phyloP scores from a whole-genome alignment of 2,888 invertebrate genomes.

The Teleogryllus oceanicus region DNA sequence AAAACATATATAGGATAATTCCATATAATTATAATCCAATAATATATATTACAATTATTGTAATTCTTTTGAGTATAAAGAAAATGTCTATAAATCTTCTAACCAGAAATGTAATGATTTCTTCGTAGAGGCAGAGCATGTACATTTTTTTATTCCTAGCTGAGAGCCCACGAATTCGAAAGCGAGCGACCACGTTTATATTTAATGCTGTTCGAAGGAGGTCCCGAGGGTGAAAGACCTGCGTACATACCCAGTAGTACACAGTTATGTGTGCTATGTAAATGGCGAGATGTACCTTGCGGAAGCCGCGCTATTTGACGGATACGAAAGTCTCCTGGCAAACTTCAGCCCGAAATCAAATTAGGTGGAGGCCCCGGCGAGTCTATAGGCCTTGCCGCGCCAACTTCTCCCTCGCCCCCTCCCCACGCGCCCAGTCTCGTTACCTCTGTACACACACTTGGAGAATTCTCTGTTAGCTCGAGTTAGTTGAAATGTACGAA shows the following conservation, averaged over 20 bases:
- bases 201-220: too few relatives aligned
- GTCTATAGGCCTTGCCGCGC: constrained; percentile 5
- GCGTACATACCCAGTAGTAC: neutral
- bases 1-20: too few relatives aligned
- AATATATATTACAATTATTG: too few relatives aligned
- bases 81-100: too few relatives aligned
- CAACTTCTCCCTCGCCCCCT: neutral
- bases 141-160: too few relatives aligned
- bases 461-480: constrained; percentile 18
- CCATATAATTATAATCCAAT: too few relatives aligned
- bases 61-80: too few relatives aligned
- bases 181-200: too few relatives aligned
- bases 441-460: constrained; percentile 1
- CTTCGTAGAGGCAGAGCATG: too few relatives aligned
- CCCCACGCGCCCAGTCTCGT: neutral
- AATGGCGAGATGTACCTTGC: neutral
- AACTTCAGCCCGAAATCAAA: constrained; percentile 9
- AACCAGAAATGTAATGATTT: too few relatives aligned
- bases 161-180: too few relatives aligned
- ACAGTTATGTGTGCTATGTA: neutral
- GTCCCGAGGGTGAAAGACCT: neutral
- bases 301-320: constrained; percentile 18
- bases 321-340: constrained; percentile 1
- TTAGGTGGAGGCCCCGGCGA: neutral
- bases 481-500: constrained; percentile 18